These are phyloP conservation scores for Rhinella marina DNA, from an alignment of 2,797 vertebrate species.

Conservation along the genomic window DNA sequence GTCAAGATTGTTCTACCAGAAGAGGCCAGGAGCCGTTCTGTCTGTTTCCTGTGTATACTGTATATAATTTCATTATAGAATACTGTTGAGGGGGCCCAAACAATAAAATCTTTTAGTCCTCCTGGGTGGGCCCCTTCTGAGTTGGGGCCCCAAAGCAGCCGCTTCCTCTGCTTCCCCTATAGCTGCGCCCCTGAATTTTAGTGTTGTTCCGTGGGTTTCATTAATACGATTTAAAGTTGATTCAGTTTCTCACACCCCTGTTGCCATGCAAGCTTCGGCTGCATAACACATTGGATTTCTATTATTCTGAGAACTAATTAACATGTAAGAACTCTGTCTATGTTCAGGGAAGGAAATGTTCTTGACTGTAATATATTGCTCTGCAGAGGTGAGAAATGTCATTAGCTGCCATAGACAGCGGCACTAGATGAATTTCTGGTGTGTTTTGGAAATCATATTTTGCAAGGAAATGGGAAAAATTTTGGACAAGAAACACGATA, in stretches of 20 bases:
- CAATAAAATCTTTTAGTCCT: too few species aligned
- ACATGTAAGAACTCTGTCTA: slow-evolving; percentile 45
- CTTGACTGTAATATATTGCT: slow-evolving; percentile 55
- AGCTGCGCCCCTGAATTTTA: neutral
- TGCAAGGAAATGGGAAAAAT: neutral
- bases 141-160: too few species aligned
- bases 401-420: slow-evolving; percentile 42
- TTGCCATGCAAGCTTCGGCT: slow-evolving; percentile 41
- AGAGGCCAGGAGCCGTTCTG: too few species aligned
- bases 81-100: too few species aligned
- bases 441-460: slow-evolving; percentile 19
- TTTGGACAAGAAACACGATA: neutral
- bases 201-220: slow-evolving; percentile 33
- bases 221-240: slow-evolving; percentile 42
- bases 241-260: slow-evolving; percentile 49
- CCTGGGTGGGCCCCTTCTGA: too few species aligned
- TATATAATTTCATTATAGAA: too few species aligned
- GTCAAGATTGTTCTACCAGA: too few species aligned
- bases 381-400: slow-evolving; percentile 56
- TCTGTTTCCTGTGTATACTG: too few species aligned
- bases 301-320: slow-evolving; percentile 59
- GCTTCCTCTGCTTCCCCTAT: too few species aligned
- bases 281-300: slow-evolving; percentile 47
- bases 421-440: slow-evolving; percentile 29
- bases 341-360: slow-evolving; percentile 49